A percentile compares a stretch with the other conserved stretches of the same genome.
Evolutionary conservation across 2,113 vertebrate species (phyloP).

Genomic region (Prionailurus bengalensis): DNA sequence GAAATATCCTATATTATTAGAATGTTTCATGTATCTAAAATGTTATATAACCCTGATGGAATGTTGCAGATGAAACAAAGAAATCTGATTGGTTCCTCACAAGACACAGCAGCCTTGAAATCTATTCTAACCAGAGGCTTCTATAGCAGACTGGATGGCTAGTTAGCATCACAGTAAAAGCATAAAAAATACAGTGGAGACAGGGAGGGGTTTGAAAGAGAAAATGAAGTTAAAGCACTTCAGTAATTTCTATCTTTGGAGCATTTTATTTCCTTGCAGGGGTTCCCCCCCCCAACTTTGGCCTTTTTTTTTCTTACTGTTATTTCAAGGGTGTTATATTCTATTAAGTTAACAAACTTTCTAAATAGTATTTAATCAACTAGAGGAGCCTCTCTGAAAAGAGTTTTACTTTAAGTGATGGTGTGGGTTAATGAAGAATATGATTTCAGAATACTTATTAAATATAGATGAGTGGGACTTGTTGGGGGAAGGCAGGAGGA

Average conservation of each 20-base stretch:
- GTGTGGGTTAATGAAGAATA: slow-evolving; percentile 57
- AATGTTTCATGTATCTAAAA: slow-evolving; percentile 64
- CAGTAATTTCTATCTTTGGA: slow-evolving; percentile 32
- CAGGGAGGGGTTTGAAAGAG: slow-evolving; percentile 46
- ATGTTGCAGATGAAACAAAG: slow-evolving; percentile 84
- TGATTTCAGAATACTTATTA: slow-evolving; percentile 56
- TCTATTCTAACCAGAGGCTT: slow-evolving; percentile 53
- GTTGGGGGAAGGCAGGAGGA: neutral
- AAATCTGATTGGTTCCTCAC: slow-evolving; percentile 76
- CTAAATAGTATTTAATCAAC: slow-evolving; percentile 44
- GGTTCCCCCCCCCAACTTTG: neutral
- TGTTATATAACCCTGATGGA: slow-evolving; percentile 82
- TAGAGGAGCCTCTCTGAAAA: neutral
- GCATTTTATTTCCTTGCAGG: neutral
- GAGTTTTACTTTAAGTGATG: neutral
- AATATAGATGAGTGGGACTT: slow-evolving; percentile 50
- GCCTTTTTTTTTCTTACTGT: neutral
- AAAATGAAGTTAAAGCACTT: slow-evolving; percentile 61
- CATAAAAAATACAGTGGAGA: slow-evolving; percentile 53
- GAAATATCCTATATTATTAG: slow-evolving; percentile 69
- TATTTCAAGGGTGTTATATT: slow-evolving; percentile 45
- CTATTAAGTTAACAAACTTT: slow-evolving; percentile 46
- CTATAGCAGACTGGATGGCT: neutral
- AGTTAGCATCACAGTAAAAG: slow-evolving; percentile 48
- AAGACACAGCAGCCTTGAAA: slow-evolving; percentile 66